Conservation (phyloP, 2,797 vertebrate genomes). For the Pangasius macronema region DNA sequence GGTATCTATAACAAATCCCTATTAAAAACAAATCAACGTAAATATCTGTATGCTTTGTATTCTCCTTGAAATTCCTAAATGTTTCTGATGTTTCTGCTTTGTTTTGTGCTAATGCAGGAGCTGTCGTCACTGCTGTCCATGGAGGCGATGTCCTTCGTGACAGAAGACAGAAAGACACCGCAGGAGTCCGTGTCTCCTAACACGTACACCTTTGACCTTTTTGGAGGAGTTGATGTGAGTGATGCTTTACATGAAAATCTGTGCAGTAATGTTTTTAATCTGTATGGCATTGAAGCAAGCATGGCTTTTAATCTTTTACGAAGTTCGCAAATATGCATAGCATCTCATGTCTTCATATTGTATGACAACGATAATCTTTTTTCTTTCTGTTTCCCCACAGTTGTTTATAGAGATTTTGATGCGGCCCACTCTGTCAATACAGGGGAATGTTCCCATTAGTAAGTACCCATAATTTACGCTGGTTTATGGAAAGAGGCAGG, state of each 20-base stretch:
- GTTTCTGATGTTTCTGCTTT: not conserved
- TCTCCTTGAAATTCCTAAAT: not conserved
- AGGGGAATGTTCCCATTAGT: constrained; percentile 94
- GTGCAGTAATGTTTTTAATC: not conserved
- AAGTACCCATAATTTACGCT: constrained; percentile 64
- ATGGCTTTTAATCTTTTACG: not conserved
- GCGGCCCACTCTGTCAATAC: constrained; percentile 93
- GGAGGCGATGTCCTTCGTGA: constrained; percentile 98
- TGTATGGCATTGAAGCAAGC: not conserved
- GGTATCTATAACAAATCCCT: constrained; percentile 69
- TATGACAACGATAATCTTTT: not conserved
- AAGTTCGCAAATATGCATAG: too few relatives aligned
- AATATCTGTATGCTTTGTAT: not conserved
- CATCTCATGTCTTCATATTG: not conserved
- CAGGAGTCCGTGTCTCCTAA: constrained; percentile 85
- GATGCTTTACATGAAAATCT: not conserved
- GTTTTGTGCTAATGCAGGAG: constrained; percentile 72
- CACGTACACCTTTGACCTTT: constrained; percentile 96
- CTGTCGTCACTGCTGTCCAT: constrained; percentile 95
- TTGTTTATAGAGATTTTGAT: constrained; percentile 97
- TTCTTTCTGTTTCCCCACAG: constrained; percentile 64
- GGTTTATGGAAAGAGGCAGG: not conserved
- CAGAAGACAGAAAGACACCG: constrained; percentile 91
- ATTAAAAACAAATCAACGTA: not conserved
- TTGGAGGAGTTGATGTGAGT: constrained; percentile 98